Evolutionary conservation across 1,140 invertebrate genomes (phyloP), one percentile per base, ranked within the genome.

Genomic region (Pissodes strobi): DNA sequence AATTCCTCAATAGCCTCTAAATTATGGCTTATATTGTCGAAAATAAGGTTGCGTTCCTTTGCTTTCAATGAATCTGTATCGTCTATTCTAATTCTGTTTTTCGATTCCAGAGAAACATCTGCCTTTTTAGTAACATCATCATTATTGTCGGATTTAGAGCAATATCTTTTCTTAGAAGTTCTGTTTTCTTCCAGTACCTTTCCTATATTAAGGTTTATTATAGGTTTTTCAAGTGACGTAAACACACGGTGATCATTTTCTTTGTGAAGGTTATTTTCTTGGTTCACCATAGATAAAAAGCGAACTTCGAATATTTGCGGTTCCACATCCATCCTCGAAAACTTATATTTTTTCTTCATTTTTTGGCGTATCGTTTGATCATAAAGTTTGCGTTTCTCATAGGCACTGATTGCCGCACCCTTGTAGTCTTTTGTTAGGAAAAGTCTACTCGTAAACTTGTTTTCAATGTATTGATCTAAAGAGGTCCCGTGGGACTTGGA

Each of bases 361-460:
- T 64, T 69, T 46, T 60, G 60, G 27, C 67, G 41, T 34, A 66
- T 65, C 6, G 18, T 38, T 17, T 64, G 30, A 39, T 69, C 70
- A 37, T 71, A 71, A 6, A 63, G 27, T 49, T 71, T 71, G 17
- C 70, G 15, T 45, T 43, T 67, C 18, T 71, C 55, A 34, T 66
- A 71, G 1, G 70, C 25, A 34, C 66, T 69, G 9, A 69, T 37
- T 15, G 61, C 25, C n/a, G 53, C 23, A 4, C 21, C 18, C 10
- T 61, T 64, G 21, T 57, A 71, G 19, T 64, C 45, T 51, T 71
- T 71, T 8, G 69, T 68, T n/a, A 71, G 41, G 10, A 71, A 61
- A 5, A 71, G 46, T 43, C 57, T 43, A 13, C 59, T 52, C 8
- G 58, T 67, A 9, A 49, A 53, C 27, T 43, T 57, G 13, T 51